phyloP scores from a whole-genome alignment of 2,888 invertebrate genomes.

The Athetis lepigone region DNA sequence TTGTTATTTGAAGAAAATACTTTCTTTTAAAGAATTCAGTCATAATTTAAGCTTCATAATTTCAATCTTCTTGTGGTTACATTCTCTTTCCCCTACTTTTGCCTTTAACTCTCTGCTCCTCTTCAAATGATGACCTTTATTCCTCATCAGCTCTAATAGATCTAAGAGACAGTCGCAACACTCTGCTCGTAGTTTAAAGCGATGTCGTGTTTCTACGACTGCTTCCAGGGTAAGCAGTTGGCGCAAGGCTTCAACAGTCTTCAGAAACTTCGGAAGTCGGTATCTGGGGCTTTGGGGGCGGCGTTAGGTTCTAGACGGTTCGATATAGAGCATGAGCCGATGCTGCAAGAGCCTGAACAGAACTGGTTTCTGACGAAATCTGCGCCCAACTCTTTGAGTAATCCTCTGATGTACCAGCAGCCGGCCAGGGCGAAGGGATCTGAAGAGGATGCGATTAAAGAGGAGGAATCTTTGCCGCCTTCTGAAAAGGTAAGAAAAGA shows the following conservation, averaged over 20 bases:
- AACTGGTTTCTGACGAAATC: slow-evolving; percentile 96
- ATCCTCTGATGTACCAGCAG: slow-evolving; percentile 85
- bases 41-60: slow-evolving; percentile 16
- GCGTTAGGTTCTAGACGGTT: slow-evolving; percentile 88
- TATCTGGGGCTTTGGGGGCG: slow-evolving; percentile 91
- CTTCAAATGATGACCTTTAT: slow-evolving; percentile 75
- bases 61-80: not conserved
- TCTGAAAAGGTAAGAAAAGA: slow-evolving; percentile 80
- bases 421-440: slow-evolving; percentile 76
- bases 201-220: slow-evolving; percentile 89
- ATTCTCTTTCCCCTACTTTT: not conserved
- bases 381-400: slow-evolving; percentile 94
- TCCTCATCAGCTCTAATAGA: slow-evolving; percentile 85
- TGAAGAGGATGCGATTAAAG: slow-evolving; percentile 82
- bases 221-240: slow-evolving; percentile 88
- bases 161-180: slow-evolving; percentile 57
- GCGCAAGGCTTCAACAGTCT: slow-evolving; percentile 92
- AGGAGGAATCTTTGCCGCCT: slow-evolving; percentile 77
- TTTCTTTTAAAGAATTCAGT: not conserved
- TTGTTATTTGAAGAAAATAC: not conserved
- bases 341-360: slow-evolving; percentile 86
- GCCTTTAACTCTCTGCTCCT: slow-evolving; percentile 4
- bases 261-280: slow-evolving; percentile 93
- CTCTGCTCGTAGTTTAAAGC: slow-evolving; percentile 87
- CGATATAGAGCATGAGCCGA: slow-evolving; percentile 88